phyloP scores from a whole-genome alignment of 2,113 vertebrate species.

The Parus major region DNA sequence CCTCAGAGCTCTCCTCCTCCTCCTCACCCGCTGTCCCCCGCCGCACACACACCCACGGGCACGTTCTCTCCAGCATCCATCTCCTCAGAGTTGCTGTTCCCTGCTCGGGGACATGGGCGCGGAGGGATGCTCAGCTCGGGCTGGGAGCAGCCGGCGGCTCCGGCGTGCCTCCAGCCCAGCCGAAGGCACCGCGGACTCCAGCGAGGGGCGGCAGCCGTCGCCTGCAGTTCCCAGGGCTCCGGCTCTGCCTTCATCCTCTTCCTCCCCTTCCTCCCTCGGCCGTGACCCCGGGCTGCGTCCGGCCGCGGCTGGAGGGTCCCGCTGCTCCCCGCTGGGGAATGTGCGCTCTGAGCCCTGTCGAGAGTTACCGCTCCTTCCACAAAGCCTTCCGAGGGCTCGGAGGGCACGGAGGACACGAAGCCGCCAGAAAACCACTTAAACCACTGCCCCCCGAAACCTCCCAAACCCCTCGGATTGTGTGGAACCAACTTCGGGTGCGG shows the following conservation, averaged over 20 bases:
- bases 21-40: not conserved
- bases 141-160: not conserved
- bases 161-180: not conserved
- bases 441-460: not conserved
- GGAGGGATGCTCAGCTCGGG: not conserved
- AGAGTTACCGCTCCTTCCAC: not conserved
- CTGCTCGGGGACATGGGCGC: not conserved
- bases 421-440: not conserved
- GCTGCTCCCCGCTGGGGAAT: not conserved
- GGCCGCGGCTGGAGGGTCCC: not conserved
- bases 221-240: accelerated
- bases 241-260: not conserved
- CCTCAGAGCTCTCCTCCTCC: not conserved
- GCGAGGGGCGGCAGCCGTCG: accelerated
- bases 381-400: not conserved
- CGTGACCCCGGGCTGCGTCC: not conserved
- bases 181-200: not conserved
- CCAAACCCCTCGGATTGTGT: not conserved
- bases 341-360: not conserved
- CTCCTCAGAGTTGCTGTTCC: not conserved
- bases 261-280: not conserved
- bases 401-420: not conserved
- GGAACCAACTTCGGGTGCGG: not conserved
- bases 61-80: not conserved
- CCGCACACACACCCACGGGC: not conserved